Base-by-base conservation (phyloP, 2,797 vertebrate genomes). In the Cirrhinus mrigala region DNA sequence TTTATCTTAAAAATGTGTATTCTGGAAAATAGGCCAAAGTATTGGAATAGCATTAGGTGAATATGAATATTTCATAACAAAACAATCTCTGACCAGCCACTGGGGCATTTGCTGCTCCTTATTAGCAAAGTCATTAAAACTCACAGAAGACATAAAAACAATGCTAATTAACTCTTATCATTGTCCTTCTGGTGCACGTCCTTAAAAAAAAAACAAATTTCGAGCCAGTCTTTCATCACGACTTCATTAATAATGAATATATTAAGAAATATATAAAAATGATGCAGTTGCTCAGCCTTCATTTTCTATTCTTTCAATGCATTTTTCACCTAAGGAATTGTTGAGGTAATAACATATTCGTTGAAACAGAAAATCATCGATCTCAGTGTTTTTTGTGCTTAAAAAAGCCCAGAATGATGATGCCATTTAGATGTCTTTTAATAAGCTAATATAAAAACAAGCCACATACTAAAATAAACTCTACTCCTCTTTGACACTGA, bases 81-180 rank as follows among this genome's bases (percentile, higher is more conserved):
- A 68, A 44, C 52, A 70, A 29, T 70, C 24, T 88, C 46, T 85
- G 78, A 76, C 64, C 20, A 60, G n/a, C 18, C 12, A 70, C 71
- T 54, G 74, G 62, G 79, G 69, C 40, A 77, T 86, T 83, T 33
- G n/a, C 18, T 68, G 29, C 46, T 48, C 50, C 14, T 66, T 64
- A 44, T 80, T 88, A 68, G 46, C 77, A 84, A 88, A 83, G 56
- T 74, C 69, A 75, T 84, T 87, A 68, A 89, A 46, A 52, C 33
- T 33, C 24, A 29, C 18, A 48, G 33, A 76, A 83, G 56, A 84
- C 46, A 74, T 74, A 27, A 85, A 84, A 83, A 87, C 79, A 83
- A 79, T 77, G 50, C 56, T 75, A 87, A 87, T 85, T 83, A 64
- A 77, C 83, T 48, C 71, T 88, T 87, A 76, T 82, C 78, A 40